Conservation (phyloP, 2,797 vertebrate species). For the Falco rusticolus region DNA sequence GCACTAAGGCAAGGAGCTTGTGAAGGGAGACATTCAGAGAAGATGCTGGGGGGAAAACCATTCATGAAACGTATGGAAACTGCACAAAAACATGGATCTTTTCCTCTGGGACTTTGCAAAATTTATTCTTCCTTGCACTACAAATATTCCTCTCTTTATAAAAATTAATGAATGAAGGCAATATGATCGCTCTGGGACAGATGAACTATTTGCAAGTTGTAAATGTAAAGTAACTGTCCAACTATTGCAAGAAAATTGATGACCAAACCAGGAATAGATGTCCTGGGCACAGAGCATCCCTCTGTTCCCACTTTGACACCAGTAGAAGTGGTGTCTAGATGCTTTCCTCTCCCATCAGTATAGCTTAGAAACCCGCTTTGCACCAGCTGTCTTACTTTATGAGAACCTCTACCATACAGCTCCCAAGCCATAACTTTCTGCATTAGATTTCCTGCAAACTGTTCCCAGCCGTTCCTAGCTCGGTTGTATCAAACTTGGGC, state of each 20-base stretch:
- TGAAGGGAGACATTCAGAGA: background rate
- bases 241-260: background rate
- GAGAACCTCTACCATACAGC: background rate
- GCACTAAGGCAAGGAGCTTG: fast-evolving
- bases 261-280: fast-evolving
- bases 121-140: background rate
- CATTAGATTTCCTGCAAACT: background rate
- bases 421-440: background rate
- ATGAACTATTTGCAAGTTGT: background rate
- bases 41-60: background rate
- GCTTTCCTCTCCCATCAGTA: background rate
- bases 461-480: background rate
- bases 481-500: background rate
- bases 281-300: background rate
- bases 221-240: background rate
- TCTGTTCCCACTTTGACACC: background rate
- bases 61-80: background rate
- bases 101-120: fast-evolving
- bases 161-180: background rate
- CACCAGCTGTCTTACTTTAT: background rate
- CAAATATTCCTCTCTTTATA: background rate
- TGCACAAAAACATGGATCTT: background rate
- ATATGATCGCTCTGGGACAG: background rate
- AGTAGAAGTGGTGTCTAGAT: fast-evolving
- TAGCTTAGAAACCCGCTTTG: background rate